Evolutionary conservation across 2,797 vertebrate species (phyloP).

Genomic region (Hypotaenidia okinawae): DNA sequence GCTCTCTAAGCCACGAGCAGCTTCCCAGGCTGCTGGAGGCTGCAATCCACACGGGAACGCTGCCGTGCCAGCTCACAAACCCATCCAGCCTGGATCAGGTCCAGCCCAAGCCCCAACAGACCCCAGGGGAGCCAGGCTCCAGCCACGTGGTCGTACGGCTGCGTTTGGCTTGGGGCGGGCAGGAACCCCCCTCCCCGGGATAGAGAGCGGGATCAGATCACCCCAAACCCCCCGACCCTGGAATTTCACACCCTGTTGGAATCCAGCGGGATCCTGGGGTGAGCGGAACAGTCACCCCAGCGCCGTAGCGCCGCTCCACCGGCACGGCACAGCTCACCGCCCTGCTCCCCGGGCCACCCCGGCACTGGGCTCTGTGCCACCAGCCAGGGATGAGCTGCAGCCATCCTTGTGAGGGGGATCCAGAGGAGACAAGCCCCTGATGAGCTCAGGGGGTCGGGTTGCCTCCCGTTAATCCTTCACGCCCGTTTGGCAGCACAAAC

Average conservation of each 20-base stretch:
- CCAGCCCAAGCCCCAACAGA: background rate
- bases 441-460: constrained; percentile 47
- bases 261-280: background rate
- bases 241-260: background rate
- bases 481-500: constrained; percentile 15
- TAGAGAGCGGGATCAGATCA: too few species aligned
- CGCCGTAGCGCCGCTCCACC: background rate
- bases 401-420: constrained; percentile 47
- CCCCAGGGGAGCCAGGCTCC: background rate
- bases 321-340: background rate
- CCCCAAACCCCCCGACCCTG: accelerated
- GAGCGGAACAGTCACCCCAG: background rate
- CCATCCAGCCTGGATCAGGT: background rate
- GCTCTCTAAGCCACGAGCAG: background rate
- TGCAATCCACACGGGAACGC: background rate
- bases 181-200: too few species aligned
- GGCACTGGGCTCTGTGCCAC: constrained; percentile 14
- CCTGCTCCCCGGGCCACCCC: background rate
- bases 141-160: too few species aligned
- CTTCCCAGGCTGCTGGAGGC: background rate
- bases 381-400: background rate
- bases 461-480: constrained; percentile 71
- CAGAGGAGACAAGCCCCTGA: constrained; percentile 31
- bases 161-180: too few species aligned
- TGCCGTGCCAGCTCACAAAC: background rate